Conservation (phyloP, 2,113 vertebrate genomes). For the Zingel zingel region DNA sequence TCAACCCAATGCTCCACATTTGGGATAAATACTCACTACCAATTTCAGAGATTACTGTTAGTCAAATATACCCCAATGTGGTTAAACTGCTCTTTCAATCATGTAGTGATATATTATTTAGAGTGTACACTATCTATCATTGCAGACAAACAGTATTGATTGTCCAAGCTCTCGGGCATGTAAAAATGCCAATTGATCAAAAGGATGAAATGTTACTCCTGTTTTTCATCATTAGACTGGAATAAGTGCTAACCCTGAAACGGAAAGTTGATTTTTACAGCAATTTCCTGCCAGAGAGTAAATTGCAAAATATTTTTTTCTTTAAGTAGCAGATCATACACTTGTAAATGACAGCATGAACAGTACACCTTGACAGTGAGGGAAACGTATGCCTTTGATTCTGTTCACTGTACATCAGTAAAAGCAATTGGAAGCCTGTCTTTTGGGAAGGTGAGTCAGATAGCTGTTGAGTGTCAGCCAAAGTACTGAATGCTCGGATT, state of each 20-base stretch:
- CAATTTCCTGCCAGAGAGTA: conserved; percentile 28
- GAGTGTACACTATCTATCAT: conserved; percentile 74
- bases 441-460: conserved; percentile 47
- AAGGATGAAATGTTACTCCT: conserved; percentile 58
- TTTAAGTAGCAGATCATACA: conserved; percentile 37
- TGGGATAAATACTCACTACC: conserved; percentile 65
- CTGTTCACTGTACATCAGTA: conserved; percentile 7
- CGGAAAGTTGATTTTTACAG: conserved; percentile 43
- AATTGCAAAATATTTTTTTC: conserved; percentile 52
- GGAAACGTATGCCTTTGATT: conserved; percentile 12
- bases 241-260: conserved; percentile 31
- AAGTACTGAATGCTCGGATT: conserved; percentile 38
- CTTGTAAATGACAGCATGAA: conserved; percentile 26
- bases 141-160: conserved; percentile 76
- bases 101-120: conserved; percentile 79
- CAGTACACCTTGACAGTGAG: background rate
- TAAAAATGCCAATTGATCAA: conserved; percentile 70
- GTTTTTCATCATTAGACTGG: conserved; percentile 46
- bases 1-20: conserved; percentile 19
- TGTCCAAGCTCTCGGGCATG: conserved; percentile 39
- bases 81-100: conserved; percentile 71
- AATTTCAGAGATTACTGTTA: conserved; percentile 71
- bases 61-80: conserved; percentile 60
- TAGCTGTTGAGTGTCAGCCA: conserved; percentile 37
- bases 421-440: conserved; percentile 14